Percentiles rank a stretch among this genome's conserved stretches.
Evolutionary conservation across 2,797 vertebrate genomes (phyloP).

Genomic region (Falco naumanni): DNA sequence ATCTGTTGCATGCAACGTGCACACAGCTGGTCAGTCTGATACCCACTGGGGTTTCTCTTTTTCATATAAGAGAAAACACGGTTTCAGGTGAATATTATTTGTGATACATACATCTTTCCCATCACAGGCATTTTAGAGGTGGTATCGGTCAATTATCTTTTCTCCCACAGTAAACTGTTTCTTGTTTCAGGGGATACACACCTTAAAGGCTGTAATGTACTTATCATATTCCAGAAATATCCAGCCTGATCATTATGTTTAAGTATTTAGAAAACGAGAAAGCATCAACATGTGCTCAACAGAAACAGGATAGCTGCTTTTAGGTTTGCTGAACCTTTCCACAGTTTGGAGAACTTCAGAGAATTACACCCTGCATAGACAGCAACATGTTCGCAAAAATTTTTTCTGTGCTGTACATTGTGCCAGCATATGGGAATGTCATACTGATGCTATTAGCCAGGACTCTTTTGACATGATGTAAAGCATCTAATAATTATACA

Average conservation of each 20-base stretch:
- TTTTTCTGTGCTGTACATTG: not conserved
- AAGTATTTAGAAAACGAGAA: not conserved
- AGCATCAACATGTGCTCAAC: not conserved
- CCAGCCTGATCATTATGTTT: not conserved
- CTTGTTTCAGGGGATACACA: not conserved
- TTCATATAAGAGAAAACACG: not conserved
- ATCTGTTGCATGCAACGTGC: not conserved
- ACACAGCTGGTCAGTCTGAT: rapidly evolving
- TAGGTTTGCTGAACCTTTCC: not conserved
- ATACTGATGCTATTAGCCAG: not conserved
- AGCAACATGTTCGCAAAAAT: not conserved
- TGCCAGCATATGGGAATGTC: not conserved
- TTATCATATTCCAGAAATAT: not conserved
- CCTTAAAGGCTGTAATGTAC: not conserved
- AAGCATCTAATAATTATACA: conserved; percentile 59
- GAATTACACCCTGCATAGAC: not conserved
- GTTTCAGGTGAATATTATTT: not conserved
- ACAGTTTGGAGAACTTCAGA: not conserved
- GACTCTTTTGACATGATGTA: conserved; percentile 53
- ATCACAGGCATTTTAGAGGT: not conserved
- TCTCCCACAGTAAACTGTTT: not conserved
- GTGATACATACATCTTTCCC: not conserved
- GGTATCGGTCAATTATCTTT: not conserved
- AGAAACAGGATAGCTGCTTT: not conserved
- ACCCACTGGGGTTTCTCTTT: not conserved